These are phyloP conservation scores for Lithophane leautieri DNA, from an alignment of 2,888 invertebrate species.

Conservation along the genomic window DNA sequence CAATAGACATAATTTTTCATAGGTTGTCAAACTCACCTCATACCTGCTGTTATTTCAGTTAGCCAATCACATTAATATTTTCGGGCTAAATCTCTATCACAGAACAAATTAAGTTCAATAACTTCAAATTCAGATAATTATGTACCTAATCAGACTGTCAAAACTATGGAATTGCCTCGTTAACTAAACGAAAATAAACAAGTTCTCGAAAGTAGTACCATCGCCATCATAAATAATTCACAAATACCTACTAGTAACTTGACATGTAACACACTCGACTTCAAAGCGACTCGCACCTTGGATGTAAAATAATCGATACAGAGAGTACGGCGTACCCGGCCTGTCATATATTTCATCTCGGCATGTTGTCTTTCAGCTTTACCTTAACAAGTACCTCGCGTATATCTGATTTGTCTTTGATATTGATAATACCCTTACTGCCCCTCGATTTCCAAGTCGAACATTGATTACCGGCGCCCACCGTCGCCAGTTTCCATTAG, in stretches of 20 bases:
- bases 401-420: conserved; percentile 61
- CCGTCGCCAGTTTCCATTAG: conserved; percentile 86
- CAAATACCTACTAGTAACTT: conserved; percentile 38
- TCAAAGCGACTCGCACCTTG: conserved; percentile 64
- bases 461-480: conserved; percentile 88
- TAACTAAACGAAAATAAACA: conserved; percentile 7
- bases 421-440: conserved; percentile 77
- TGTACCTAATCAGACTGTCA: conserved; percentile 1
- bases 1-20: neutral
- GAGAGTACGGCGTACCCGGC: conserved; percentile 45
- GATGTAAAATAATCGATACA: conserved; percentile 67
- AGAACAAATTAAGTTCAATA: neutral
- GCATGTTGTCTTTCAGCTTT: conserved; percentile 39
- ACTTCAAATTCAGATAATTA: neutral
- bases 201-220: conserved; percentile 3
- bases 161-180: conserved; percentile 10
- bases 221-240: conserved; percentile 34
- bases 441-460: conserved; percentile 84
- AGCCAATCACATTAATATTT: neutral
- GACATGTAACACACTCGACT: conserved; percentile 52
- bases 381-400: conserved; percentile 44
- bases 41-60: neutral
- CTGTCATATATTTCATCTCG: conserved; percentile 51
- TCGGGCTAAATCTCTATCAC: neutral
- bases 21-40: neutral